phyloP scores from a whole-genome alignment of 2,888 invertebrate species.

The Spilosoma lubricipeda region DNA sequence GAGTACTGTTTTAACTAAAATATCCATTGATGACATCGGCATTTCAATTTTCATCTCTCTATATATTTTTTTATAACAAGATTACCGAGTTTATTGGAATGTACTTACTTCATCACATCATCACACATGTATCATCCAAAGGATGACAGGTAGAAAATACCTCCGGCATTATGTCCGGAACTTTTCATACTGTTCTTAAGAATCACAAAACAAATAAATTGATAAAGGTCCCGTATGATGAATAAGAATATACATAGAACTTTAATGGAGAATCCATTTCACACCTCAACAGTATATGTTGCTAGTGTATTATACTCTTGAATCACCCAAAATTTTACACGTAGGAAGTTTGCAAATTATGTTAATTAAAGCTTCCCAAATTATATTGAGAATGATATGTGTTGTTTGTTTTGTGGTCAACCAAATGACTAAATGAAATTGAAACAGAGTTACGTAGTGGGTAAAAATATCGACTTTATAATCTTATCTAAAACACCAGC shows the following conservation, averaged over 20 bases:
- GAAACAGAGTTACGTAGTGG: background rate
- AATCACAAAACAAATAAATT: background rate
- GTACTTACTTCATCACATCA: background rate
- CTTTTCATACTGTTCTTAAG: background rate
- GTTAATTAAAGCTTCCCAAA: background rate
- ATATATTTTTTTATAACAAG: background rate
- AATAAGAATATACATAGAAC: background rate
- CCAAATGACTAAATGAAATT: background rate
- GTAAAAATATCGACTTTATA: background rate
- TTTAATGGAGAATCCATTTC: constrained; percentile 7
- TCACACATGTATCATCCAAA: background rate
- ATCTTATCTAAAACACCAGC: background rate
- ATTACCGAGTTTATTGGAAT: background rate
- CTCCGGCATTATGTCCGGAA: background rate
- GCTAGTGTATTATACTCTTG: background rate
- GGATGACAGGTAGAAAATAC: background rate
- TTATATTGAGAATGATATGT: background rate
- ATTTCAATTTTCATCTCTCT: background rate
- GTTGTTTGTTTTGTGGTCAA: background rate
- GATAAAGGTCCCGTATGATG: background rate
- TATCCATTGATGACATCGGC: background rate
- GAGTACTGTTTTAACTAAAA: too few relatives aligned
- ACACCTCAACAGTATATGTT: background rate
- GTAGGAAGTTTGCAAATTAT: background rate
- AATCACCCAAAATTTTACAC: background rate